Percentiles rank a stretch among this genome's conserved stretches.
These are phyloP conservation scores for Drosophila rellima DNA, from an alignment of 2,888 invertebrate species.

Conservation along the genomic window DNA sequence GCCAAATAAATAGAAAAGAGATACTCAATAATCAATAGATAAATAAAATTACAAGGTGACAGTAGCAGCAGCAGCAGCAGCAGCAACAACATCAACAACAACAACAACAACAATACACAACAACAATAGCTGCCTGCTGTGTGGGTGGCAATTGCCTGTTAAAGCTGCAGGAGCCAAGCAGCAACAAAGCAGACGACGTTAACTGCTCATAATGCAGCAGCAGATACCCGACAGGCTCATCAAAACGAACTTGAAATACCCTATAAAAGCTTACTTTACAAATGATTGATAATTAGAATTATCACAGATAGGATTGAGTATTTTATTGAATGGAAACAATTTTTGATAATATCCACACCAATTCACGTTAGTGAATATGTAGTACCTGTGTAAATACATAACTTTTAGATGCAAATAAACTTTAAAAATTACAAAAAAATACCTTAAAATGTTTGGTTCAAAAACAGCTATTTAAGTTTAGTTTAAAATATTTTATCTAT, in stretches of 20 bases:
- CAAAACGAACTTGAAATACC: constrained; percentile 24
- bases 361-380: too few relatives aligned
- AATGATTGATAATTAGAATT: constrained; percentile 5
- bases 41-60: constrained; percentile 82
- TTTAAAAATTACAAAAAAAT: too few relatives aligned
- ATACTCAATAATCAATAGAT: constrained; percentile 84
- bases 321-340: background rate
- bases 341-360: too few relatives aligned
- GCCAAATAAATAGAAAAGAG: constrained; percentile 75
- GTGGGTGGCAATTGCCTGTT: constrained; percentile 40
- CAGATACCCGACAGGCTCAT: constrained; percentile 17
- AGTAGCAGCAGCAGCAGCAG: constrained; percentile 50
- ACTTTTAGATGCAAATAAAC: too few relatives aligned
- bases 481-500: background rate
- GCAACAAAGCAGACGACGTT: constrained; percentile 45
- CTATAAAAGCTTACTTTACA: constrained; percentile 5
- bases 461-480: too few relatives aligned
- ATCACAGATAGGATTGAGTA: constrained; percentile 13
- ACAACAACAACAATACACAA: constrained; percentile 52
- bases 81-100: constrained; percentile 35
- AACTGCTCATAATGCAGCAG: constrained; percentile 78
- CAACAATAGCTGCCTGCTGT: constrained; percentile 49
- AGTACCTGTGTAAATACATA: too few relatives aligned
- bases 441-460: too few relatives aligned
- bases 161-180: constrained; percentile 67